Conservation (phyloP, 2,113 vertebrate genomes). For the Centropus bengalensis region DNA sequence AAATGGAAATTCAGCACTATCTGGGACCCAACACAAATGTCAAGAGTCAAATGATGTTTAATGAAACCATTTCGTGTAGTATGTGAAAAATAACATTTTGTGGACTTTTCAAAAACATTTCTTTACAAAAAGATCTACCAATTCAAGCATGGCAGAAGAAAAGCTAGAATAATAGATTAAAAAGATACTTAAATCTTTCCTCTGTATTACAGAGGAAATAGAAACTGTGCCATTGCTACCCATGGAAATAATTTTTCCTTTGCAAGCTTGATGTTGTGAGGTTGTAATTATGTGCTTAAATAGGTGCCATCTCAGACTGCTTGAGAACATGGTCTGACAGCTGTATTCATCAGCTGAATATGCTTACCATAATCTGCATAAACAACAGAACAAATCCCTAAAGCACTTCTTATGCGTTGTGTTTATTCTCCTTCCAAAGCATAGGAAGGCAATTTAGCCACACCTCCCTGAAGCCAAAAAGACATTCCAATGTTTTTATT, state of each 20-base stretch:
- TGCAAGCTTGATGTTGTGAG: not conserved
- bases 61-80: fast-evolving
- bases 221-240: not conserved
- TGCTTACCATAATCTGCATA: not conserved
- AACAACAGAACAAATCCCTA: not conserved
- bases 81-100: not conserved
- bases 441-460: not conserved
- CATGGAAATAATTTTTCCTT: not conserved
- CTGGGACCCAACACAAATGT: not conserved
- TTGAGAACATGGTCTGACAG: not conserved
- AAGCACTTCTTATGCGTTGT: not conserved
- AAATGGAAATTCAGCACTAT: not conserved
- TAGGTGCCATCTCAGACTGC: not conserved
- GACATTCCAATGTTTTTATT: not conserved
- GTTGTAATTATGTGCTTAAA: not conserved
- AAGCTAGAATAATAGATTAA: not conserved
- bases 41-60: not conserved
- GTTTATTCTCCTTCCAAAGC: not conserved
- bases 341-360: not conserved
- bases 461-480: not conserved
- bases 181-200: not conserved
- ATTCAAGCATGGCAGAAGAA: not conserved
- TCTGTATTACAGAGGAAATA: not conserved
- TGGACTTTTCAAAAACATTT: not conserved
- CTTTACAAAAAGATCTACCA: not conserved